Evolutionary conservation across 2,113 vertebrate species (phyloP), one percentile per base, ranked within the genome.

Genomic region (Macquaria ambigua): DNA sequence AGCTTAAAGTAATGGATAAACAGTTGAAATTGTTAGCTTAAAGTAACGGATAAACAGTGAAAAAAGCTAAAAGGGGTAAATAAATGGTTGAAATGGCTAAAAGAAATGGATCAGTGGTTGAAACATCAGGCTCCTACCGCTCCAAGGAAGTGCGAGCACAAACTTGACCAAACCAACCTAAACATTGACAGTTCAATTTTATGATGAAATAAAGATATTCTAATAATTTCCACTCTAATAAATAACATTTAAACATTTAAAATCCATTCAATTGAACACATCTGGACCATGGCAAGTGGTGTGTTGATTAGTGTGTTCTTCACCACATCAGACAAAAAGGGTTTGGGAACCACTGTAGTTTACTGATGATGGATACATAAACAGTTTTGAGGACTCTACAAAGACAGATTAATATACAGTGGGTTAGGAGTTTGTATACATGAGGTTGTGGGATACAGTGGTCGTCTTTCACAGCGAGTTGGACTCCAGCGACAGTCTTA

Each of bases 371-470:
- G 74, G 75, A 46, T 37, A 25, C 15, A 85, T 64, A 52, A 75
- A 53, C n/a, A 6, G n/a, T 58, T 80, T 48, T 74, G 50, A 75
- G 73, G n/a, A 74, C 43, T 56, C 71, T 28, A 21, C 56, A 53
- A 31, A 58, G 52, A 53, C 80, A 48, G 81, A 79, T 81, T 82
- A 86, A 80, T 67, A 48, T 55, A 69, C 79, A 71, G 70, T 37
- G 21, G 25, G 80, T 79, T 8, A 4, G 75, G 52, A 86, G 87
- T 91, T 81, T 90, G 92, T 85, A 79, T 55, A 85, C 90, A 82
- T 72, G 86, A 83, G 78, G 83, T 86, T 67, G 50, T 67, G 80
- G 78, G 81, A 78, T 59, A 46, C 87, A 50, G 82, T 18, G 53
- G 55, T 61, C 14, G 37, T 82, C 86, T 85, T 80, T 87, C 70